A percentile compares a stretch with the other conserved stretches of the same genome.
phyloP scores from a whole-genome alignment of 2,113 vertebrate genomes.

The Bos indicus region DNA sequence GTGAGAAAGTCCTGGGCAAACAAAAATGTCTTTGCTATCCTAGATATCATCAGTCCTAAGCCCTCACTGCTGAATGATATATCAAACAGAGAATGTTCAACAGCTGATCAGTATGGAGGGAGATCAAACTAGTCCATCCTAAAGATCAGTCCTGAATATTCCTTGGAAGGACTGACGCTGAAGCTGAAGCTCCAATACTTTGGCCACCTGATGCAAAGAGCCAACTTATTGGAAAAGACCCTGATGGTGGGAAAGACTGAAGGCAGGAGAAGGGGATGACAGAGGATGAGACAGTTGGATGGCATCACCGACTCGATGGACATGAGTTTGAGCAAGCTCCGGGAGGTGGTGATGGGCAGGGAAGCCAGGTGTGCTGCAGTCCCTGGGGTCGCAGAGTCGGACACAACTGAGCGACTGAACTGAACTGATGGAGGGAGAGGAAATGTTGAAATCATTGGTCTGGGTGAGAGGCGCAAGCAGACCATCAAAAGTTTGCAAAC shows the following conservation, averaged over 20 bases:
- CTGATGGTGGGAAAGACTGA: not conserved
- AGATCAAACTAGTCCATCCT: not conserved
- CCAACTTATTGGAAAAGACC: not conserved
- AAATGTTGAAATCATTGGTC: not conserved
- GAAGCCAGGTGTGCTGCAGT: not conserved
- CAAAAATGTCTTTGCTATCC: not conserved
- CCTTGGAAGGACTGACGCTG: not conserved
- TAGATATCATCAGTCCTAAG: not conserved
- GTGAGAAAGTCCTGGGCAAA: not conserved
- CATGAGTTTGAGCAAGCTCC: not conserved
- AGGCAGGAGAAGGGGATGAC: not conserved
- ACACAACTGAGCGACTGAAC: not conserved
- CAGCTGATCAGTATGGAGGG: not conserved
- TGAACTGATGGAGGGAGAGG: not conserved
- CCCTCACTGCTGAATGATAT: not conserved
- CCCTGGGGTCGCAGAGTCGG: not conserved
- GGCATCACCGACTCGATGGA: not conserved
- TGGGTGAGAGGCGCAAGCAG: fast-evolving
- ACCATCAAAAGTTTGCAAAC: not conserved
- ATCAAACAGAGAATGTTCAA: not conserved
- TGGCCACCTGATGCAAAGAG: not conserved
- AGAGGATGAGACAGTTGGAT: not conserved
- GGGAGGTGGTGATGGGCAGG: not conserved
- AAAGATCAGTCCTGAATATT: not conserved
- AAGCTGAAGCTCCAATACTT: not conserved